A percentile compares a stretch with the other conserved stretches of the same genome.
phyloP scores from a whole-genome alignment of 2,797 vertebrate species.

The Artibeus jamaicensis region DNA sequence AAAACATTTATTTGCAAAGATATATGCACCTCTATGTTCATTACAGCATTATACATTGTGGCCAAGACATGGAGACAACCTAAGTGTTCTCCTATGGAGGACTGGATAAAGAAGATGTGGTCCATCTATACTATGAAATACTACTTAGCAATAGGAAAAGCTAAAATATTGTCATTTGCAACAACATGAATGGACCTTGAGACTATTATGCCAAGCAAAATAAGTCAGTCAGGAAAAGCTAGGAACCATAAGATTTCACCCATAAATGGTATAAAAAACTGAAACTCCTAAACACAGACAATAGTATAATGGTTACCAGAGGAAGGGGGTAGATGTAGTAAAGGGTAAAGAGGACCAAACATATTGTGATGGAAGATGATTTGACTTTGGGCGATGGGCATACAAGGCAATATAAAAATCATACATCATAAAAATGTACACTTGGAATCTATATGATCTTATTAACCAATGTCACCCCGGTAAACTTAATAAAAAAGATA shows the following conservation, averaged over 20 bases:
- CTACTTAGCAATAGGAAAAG: neutral
- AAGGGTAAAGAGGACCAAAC: neutral
- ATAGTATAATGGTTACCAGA: neutral
- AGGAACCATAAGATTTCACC: neutral
- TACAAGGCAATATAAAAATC: neutral
- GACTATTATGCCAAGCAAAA: neutral
- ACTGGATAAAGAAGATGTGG: neutral
- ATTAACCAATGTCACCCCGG: neutral
- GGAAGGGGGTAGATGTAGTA: neutral
- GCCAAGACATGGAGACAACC: neutral
- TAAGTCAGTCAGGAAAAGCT: neutral
- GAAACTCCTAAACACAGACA: neutral
- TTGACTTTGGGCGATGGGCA: neutral
- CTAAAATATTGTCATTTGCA: neutral
- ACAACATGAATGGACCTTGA: neutral
- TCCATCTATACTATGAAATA: neutral
- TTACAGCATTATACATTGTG: neutral
- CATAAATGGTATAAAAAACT: neutral
- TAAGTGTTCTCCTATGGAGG: neutral
- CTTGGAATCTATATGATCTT: neutral
- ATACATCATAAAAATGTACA: neutral
- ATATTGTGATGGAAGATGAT: neutral
- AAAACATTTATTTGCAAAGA: neutral
- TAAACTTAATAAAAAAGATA: neutral
- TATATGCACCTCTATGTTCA: neutral